phyloP scores from a whole-genome alignment of 2,888 invertebrate genomes.

The Helicoverpa assulta region DNA sequence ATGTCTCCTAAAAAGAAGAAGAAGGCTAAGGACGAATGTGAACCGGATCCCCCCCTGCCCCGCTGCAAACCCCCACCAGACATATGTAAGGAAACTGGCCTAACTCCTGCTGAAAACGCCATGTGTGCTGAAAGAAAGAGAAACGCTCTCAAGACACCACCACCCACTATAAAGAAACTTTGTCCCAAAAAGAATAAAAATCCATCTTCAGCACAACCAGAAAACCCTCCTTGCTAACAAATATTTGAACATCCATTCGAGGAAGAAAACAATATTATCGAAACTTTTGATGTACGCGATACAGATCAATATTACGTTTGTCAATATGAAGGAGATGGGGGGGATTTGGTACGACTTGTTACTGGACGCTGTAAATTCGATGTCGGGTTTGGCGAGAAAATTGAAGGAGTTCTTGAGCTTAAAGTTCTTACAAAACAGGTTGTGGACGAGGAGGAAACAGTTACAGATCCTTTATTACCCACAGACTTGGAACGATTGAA shows the following conservation, averaged over 20 bases:
- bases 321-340: background rate
- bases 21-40: constrained; percentile 18
- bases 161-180: constrained; percentile 21
- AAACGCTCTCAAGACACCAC: constrained; percentile 9
- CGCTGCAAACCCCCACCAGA: constrained; percentile 40
- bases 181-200: constrained; percentile 15
- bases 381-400: background rate
- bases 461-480: background rate
- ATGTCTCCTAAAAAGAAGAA: constrained; percentile 54
- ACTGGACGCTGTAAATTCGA: background rate
- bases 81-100: constrained; percentile 27
- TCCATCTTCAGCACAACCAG: constrained; percentile 8
- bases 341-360: background rate
- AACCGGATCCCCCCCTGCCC: constrained; percentile 20
- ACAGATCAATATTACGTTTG: background rate
- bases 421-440: background rate
- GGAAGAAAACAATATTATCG: background rate
- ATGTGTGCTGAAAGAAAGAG: constrained; percentile 41
- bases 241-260: background rate
- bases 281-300: background rate
- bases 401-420: background rate
- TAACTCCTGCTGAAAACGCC: constrained; percentile 41
- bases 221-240: background rate
- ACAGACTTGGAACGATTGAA: background rate
- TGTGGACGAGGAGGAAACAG: background rate